Conservation (phyloP, 2,888 invertebrate genomes). For the Eupithecia subumbrata region DNA sequence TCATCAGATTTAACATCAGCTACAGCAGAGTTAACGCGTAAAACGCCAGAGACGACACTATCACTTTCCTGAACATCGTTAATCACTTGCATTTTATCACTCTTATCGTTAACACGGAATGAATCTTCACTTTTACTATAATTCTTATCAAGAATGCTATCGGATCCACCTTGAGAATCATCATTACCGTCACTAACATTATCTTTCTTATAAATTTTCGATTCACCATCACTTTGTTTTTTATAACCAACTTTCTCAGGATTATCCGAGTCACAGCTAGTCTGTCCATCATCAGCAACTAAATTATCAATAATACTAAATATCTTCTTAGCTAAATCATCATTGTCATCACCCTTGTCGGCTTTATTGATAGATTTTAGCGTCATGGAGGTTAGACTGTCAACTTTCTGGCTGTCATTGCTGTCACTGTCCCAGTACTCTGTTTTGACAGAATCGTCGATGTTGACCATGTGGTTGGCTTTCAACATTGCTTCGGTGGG, state of each 20-base stretch:
- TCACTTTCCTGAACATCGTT: neutral
- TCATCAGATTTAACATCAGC: conserved; percentile 1
- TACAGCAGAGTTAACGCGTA: neutral
- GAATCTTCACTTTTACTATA: conserved; percentile 8
- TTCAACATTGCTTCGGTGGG: conserved; percentile 20
- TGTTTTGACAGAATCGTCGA: conserved; percentile 55
- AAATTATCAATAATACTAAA: conserved; percentile 59
- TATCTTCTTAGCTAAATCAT: conserved; percentile 24
- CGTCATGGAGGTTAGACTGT: conserved; percentile 53
- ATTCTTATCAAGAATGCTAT: conserved; percentile 10
- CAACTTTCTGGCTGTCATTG: conserved; percentile 46
- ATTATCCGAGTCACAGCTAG: conserved; percentile 35
- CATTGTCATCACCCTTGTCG: conserved; percentile 38
- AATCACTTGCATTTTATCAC: conserved; percentile 4
- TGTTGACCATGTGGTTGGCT: conserved; percentile 62
- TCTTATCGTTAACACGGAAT: neutral
- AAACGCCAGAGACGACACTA: neutral
- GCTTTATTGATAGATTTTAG: conserved; percentile 59
- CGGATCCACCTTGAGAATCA: conserved; percentile 15
- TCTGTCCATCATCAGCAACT: conserved; percentile 31
- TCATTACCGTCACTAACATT: conserved; percentile 3
- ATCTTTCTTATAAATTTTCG: neutral
- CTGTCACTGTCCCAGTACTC: conserved; percentile 67
- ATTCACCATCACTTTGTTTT: conserved; percentile 2
- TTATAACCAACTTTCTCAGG: conserved; percentile 18